Conservation (phyloP, 1,140 invertebrate species). For the Ips typographus region DNA sequence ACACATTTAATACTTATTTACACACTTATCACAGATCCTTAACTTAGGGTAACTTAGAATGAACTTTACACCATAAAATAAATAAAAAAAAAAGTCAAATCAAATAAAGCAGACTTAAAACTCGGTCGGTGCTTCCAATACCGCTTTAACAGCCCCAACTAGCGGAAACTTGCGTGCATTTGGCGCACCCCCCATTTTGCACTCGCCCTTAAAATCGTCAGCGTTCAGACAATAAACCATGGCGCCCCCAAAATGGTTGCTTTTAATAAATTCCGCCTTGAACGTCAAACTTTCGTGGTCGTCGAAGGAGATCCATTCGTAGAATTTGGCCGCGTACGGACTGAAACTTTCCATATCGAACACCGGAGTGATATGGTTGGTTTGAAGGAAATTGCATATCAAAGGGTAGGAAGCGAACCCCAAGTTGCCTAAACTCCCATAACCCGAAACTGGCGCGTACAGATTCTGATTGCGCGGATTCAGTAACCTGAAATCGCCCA, state of each 20-base stretch:
- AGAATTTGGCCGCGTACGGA: slow-evolving; percentile 72
- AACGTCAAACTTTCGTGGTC: slow-evolving; percentile 69
- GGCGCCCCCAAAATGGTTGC: slow-evolving; percentile 65
- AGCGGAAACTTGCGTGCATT: slow-evolving; percentile 41
- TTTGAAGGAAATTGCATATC: slow-evolving; percentile 66
- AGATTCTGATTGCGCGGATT: slow-evolving; percentile 67
- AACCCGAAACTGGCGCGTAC: slow-evolving; percentile 69
- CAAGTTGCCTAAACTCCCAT: slow-evolving; percentile 63
- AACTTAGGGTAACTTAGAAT: too few species aligned
- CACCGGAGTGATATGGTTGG: slow-evolving; percentile 54
- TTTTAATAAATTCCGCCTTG: slow-evolving; percentile 70
- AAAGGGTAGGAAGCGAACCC: slow-evolving; percentile 73
- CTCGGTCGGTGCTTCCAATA: slow-evolving; percentile 10
- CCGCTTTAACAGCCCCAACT: slow-evolving; percentile 28
- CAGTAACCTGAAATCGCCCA: slow-evolving; percentile 58
- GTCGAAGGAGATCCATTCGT: slow-evolving; percentile 91
- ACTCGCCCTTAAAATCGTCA: slow-evolving; percentile 60
- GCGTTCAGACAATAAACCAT: slow-evolving; percentile 78
- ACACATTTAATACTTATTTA: too few species aligned
- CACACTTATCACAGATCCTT: too few species aligned
- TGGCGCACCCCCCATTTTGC: slow-evolving; percentile 29
- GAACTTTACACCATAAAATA: too few species aligned
- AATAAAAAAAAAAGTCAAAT: too few species aligned
- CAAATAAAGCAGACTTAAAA: too few species aligned
- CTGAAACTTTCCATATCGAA: slow-evolving; percentile 71